phyloP scores from a whole-genome alignment of 2,888 invertebrate species.

The Xestia ashworthii region DNA sequence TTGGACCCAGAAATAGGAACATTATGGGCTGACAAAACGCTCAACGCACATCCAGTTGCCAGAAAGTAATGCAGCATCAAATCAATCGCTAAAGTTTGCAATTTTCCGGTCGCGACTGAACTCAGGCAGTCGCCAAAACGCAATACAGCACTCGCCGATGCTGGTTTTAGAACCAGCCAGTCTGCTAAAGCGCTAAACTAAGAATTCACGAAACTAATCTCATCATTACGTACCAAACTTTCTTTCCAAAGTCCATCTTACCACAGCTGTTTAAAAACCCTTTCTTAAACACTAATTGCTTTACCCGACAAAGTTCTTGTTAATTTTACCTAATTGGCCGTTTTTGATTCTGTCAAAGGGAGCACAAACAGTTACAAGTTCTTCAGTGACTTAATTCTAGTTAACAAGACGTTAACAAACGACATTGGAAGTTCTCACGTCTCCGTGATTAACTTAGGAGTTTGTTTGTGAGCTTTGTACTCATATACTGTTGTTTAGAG shows the following conservation, averaged over 20 bases:
- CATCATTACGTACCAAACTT: slow-evolving; percentile 24
- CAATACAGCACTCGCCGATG: background rate
- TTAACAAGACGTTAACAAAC: slow-evolving; percentile 65
- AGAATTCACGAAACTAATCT: background rate
- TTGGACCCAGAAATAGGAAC: background rate
- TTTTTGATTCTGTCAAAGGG: slow-evolving; percentile 47
- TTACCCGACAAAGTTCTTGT: slow-evolving; percentile 37
- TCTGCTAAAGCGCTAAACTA: background rate
- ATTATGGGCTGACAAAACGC: background rate
- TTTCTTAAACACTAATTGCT: slow-evolving; percentile 48
- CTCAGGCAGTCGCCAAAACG: background rate
- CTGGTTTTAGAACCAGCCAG: background rate
- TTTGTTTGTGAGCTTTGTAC: slow-evolving; percentile 59
- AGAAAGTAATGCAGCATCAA: background rate
- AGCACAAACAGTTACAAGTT: slow-evolving; percentile 43
- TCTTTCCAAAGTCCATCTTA: background rate
- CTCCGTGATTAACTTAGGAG: slow-evolving; percentile 56
- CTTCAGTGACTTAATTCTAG: slow-evolving; percentile 55
- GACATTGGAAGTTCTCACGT: slow-evolving; percentile 54
- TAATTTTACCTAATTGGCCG: slow-evolving; percentile 50
- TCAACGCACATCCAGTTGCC: background rate
- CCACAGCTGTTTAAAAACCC: slow-evolving; percentile 36
- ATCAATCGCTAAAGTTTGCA: background rate
- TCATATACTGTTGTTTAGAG: slow-evolving; percentile 39
- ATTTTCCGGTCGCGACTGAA: background rate